These are phyloP conservation scores for Oncorhynchus masou DNA, from an alignment of 2,113 vertebrate species.

Conservation along the genomic window DNA sequence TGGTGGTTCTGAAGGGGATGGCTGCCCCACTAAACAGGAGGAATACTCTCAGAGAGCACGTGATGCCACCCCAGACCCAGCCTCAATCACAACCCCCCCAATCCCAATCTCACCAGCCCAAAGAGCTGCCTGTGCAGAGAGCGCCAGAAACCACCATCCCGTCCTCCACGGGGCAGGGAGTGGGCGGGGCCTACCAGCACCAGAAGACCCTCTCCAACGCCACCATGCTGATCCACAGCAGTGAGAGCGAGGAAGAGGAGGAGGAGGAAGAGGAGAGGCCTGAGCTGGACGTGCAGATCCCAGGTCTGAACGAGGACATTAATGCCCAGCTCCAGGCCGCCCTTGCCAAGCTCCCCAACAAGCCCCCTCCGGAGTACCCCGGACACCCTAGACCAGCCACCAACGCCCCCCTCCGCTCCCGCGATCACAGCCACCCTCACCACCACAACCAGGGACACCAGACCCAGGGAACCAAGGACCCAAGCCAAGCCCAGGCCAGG, in stretches of 20 bases:
- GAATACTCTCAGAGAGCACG: conserved; percentile 87
- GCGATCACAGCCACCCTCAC: conserved; percentile 58
- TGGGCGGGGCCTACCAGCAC: conserved; percentile 78
- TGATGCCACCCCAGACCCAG: conserved; percentile 59
- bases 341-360: conserved; percentile 92
- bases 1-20: conserved; percentile 83
- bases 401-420: conserved; percentile 75
- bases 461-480: conserved; percentile 72
- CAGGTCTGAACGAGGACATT: conserved; percentile 83
- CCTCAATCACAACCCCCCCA: conserved; percentile 23
- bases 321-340: conserved; percentile 91
- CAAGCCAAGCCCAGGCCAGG: conserved; percentile 65
- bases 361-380: conserved; percentile 93
- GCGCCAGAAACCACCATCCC: conserved; percentile 60
- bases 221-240: conserved; percentile 97
- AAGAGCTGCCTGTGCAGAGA: conserved; percentile 63
- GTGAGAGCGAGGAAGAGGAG: conserved; percentile 87
- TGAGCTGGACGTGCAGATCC: conserved; percentile 77
- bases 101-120: conserved; percentile 55
- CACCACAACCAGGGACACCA: conserved; percentile 61
- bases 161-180: conserved; percentile 11
- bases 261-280: conserved; percentile 71
- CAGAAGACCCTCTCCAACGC: conserved; percentile 91
- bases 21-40: conserved; percentile 82
- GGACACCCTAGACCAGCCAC: conserved; percentile 83